These are phyloP conservation scores for Echinarachnius parma DNA, from an alignment of 53 echinoderm and acorn worm genomes.

Conservation along the genomic window DNA sequence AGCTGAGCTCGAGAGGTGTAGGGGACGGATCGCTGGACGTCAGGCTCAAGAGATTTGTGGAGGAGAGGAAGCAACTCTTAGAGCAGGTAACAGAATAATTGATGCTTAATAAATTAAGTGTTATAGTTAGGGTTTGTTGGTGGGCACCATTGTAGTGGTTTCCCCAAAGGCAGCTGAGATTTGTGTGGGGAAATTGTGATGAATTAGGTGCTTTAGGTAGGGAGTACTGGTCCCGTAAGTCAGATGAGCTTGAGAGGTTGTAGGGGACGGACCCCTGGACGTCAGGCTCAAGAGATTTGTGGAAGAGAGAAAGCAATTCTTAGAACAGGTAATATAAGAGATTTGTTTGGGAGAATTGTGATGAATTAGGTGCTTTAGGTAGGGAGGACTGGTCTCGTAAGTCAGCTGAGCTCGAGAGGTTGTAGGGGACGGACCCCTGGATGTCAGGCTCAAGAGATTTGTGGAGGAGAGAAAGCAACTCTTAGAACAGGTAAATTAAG, in stretches of 20 bases:
- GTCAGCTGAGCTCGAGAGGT: too few relatives aligned
- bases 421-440: constrained; percentile 89
- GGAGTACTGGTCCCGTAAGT: too few relatives aligned
- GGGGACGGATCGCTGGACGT: constrained; percentile 96
- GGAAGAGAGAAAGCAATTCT: constrained; percentile 85
- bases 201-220: too few relatives aligned
- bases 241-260: too few relatives aligned
- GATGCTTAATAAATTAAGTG: too few relatives aligned
- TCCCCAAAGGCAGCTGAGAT: constrained; percentile 96
- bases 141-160: constrained; percentile 90
- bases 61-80: constrained; percentile 87
- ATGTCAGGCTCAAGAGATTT: constrained; percentile 89
- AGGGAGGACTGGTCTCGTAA: too few relatives aligned
- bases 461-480: constrained; percentile 93
- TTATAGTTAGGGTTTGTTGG: too few relatives aligned
- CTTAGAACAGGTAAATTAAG: constrained; percentile 87
- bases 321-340: constrained; percentile 95
- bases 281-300: constrained; percentile 92
- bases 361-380: too few relatives aligned
- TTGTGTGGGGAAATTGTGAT: too few relatives aligned
- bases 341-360: too few relatives aligned
- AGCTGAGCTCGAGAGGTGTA: constrained; percentile 79
- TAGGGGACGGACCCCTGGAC: constrained; percentile 91
- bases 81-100: too few relatives aligned
- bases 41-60: constrained; percentile 89